Evolutionary conservation across 2,113 vertebrate genomes (phyloP), one percentile per base, ranked within the genome.

Genomic region (Vulpes lagopus): DNA sequence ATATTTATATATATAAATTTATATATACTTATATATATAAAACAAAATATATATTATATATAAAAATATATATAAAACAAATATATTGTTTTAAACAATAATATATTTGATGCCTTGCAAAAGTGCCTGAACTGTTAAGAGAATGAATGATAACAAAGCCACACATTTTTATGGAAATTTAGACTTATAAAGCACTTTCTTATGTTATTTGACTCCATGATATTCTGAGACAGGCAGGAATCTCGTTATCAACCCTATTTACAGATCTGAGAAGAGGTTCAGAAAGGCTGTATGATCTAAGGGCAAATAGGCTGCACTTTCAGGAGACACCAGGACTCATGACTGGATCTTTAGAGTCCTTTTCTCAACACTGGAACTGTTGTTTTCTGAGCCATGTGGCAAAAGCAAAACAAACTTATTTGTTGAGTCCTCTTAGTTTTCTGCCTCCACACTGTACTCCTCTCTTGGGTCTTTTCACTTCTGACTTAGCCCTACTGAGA

Each of bases 391-490:
- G 69, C 16, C 76, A 55, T 83, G 27, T 74, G 49, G 69, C 89
- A 87, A 95, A 69, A 64, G 43, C 55, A 71, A 82, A 95, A 88
- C 14, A 71, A 82, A 85, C 27, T 82, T 96, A 87, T 49, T 78
- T 35, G 62, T 4, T 5, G 11, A 91, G 73, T 59, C 49, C 19
- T 93, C 95, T 23, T 60, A 49, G 69, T 4, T 19, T 65, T 78
- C 30, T 81, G 20, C 51, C 3, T 64, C 71, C 14, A 55, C 8
- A 76, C 35, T 90, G 95, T 19, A 91, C 30, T 51, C 55, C 20
- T 94, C 49, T 78, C 3, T 23, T 85, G 23, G 23, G 30, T 82
- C 62, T 69, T 78, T 95, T 97, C 38, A 81, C 16, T 94, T 94
- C 14, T 62, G 59, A 71, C 9, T 89, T 94, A 95, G 22, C 14